Evolutionary conservation across 2,113 vertebrate species (phyloP).

Genomic region (Microcebus jonahi): DNA sequence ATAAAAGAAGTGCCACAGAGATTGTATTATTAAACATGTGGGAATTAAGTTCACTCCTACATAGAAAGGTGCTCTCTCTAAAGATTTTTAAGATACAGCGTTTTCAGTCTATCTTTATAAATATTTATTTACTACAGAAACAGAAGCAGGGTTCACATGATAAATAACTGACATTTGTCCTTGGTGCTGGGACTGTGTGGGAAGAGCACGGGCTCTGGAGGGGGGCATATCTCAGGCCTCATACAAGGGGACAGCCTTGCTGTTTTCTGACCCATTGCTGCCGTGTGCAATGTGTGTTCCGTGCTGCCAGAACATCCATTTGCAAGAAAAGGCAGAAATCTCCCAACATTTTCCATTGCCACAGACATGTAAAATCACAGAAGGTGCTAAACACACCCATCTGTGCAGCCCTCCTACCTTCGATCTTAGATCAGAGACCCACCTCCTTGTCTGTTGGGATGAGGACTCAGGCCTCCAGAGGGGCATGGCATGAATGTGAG

Average conservation of each 20-base stretch:
- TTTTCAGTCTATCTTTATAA: not conserved
- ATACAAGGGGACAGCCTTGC: too few relatives aligned
- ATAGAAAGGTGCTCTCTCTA: not conserved
- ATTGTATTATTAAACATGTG: not conserved
- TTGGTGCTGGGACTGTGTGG: not conserved
- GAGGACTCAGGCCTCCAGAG: not conserved
- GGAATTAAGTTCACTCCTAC: not conserved
- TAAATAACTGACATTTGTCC: not conserved
- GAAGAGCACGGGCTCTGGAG: not conserved
- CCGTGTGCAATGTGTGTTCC: not conserved
- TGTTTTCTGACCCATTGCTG: too few relatives aligned
- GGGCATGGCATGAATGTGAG: accelerated
- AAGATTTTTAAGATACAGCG: not conserved
- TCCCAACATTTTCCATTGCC: not conserved
- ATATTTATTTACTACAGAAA: not conserved
- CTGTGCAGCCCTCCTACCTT: too few relatives aligned
- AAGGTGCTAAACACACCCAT: not conserved
- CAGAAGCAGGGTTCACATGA: too few relatives aligned
- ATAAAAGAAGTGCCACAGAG: not conserved
- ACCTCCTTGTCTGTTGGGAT: not conserved
- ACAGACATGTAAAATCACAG: not conserved
- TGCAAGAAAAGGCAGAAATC: not conserved
- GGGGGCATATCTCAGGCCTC: not conserved
- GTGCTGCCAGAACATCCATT: not conserved
- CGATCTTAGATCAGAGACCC: not conserved